A percentile compares a stretch with the other conserved stretches of the same genome.
These are phyloP conservation scores for Pycnonotus jocosus DNA, from an alignment of 2,113 vertebrate species.

Conservation along the genomic window DNA sequence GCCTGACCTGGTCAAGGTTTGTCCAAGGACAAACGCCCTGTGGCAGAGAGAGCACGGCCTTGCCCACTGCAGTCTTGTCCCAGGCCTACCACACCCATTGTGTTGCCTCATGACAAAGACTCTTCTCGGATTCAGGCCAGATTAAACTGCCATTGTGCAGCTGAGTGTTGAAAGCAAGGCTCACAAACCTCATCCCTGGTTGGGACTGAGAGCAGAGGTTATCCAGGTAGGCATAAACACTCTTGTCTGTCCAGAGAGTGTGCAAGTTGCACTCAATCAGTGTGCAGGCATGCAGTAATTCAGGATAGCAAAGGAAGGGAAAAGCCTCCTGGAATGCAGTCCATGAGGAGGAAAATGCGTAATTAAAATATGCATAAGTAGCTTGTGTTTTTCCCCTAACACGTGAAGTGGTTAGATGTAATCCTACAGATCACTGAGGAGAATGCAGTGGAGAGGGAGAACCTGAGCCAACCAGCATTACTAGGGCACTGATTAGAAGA, in stretches of 20 bases:
- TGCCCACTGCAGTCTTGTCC: neutral
- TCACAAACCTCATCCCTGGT: neutral
- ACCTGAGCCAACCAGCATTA: neutral
- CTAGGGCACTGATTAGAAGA: neutral
- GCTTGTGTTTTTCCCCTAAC: neutral
- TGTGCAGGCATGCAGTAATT: neutral
- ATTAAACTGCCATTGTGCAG: neutral
- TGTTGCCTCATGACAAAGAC: neutral
- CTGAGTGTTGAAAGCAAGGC: slow-evolving; percentile 7
- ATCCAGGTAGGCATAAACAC: neutral
- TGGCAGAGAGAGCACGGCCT: neutral
- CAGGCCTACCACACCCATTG: neutral
- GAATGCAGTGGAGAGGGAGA: neutral
- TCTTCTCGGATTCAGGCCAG: neutral
- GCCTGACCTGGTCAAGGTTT: neutral
- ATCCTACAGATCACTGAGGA: neutral
- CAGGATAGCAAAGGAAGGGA: neutral
- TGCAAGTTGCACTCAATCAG: neutral
- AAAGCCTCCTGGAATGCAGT: slow-evolving; percentile 38
- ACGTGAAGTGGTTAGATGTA: neutral
- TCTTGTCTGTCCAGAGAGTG: neutral
- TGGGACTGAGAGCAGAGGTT: neutral
- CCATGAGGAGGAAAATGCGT: neutral
- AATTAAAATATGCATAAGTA: slow-evolving; percentile 3
- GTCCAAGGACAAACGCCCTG: neutral